phyloP scores from a whole-genome alignment of 2,888 invertebrate genomes.

The Camponotus fellah region DNA sequence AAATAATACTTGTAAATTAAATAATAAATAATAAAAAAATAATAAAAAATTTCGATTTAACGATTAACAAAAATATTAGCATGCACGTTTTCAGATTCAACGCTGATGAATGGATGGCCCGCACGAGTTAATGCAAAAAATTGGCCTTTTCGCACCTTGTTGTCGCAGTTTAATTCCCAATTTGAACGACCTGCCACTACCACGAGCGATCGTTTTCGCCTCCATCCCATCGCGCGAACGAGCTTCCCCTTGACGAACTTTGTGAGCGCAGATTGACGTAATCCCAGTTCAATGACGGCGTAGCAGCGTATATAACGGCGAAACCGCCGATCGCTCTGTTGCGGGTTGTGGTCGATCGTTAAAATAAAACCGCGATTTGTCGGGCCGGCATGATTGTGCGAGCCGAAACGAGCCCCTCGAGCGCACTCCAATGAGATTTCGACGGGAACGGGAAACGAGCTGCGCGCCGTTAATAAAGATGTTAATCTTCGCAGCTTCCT shows the following conservation, averaged over 20 bases:
- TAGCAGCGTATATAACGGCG: slow-evolving; percentile 69
- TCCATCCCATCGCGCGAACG: slow-evolving; percentile 57
- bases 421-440: slow-evolving; percentile 50
- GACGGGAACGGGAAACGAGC: slow-evolving; percentile 36
- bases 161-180: slow-evolving; percentile 75
- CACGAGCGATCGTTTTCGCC: slow-evolving; percentile 74
- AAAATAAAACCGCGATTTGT: slow-evolving; percentile 74
- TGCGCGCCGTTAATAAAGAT: slow-evolving; percentile 45
- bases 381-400: slow-evolving; percentile 55
- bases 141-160: slow-evolving; percentile 70
- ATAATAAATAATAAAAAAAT: background rate
- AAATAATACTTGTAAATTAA: background rate
- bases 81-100: background rate
- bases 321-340: slow-evolving; percentile 77
- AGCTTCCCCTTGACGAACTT: slow-evolving; percentile 68
- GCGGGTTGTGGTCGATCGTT: slow-evolving; percentile 74
- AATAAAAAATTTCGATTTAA: background rate
- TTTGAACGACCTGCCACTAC: slow-evolving; percentile 74
- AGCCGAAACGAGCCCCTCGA: slow-evolving; percentile 49
- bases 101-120: slow-evolving; percentile 4
- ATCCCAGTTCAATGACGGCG: slow-evolving; percentile 76
- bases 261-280: slow-evolving; percentile 76
- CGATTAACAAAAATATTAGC: background rate
- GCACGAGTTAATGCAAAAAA: slow-evolving; percentile 54
- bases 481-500: slow-evolving; percentile 36